Conservation (phyloP, 2,113 vertebrate species). For the Parus major region DNA sequence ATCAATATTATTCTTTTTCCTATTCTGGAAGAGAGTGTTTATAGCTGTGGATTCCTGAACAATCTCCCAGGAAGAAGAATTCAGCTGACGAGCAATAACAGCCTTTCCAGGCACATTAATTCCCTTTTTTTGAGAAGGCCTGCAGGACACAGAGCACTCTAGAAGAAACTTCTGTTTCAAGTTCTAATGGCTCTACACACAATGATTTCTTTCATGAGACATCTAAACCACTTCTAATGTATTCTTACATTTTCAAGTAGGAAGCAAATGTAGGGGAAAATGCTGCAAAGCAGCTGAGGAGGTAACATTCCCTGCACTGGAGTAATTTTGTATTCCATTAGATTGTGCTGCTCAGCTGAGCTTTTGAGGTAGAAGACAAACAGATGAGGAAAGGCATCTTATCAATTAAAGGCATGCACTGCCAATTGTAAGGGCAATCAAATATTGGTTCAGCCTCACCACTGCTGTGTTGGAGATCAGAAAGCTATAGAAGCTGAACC, state of each 20-base stretch:
- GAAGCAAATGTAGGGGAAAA: not conserved
- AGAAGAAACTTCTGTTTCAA: not conserved
- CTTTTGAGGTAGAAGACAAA: slow-evolving; percentile 2
- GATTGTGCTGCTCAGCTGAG: not conserved
- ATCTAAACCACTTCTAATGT: not conserved
- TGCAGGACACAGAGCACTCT: not conserved
- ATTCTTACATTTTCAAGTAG: not conserved
- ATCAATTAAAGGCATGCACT: not conserved
- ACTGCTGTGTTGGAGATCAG: not conserved
- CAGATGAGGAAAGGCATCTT: not conserved
- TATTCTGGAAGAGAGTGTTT: not conserved
- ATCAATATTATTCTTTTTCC: not conserved
- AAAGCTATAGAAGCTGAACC: no score
- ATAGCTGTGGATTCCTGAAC: not conserved
- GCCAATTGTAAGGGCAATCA: not conserved
- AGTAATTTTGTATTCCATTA: not conserved
- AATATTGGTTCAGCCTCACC: not conserved
- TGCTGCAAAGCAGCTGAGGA: not conserved
- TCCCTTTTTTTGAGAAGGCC: not conserved
- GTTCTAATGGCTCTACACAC: not conserved
- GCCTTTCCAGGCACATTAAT: not conserved
- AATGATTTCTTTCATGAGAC: not conserved
- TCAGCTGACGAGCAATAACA: not conserved
- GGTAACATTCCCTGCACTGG: not conserved
- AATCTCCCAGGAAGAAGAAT: not conserved